phyloP scores from a whole-genome alignment of 1,140 invertebrate species.

The Steinernema khuongi region DNA sequence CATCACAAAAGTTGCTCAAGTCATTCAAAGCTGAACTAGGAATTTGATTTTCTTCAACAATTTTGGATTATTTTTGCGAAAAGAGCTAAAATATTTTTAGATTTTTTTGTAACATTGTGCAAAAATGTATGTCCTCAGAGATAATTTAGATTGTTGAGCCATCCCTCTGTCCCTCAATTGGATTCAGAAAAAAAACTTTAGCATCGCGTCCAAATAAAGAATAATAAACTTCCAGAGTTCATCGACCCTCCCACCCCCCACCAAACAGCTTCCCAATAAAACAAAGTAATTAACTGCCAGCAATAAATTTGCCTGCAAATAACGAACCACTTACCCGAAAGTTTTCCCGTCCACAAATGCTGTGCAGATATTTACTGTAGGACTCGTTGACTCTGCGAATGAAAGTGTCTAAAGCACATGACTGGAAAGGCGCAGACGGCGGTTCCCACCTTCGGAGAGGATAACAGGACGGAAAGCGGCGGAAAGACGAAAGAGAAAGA shows the following conservation, averaged over 20 bases:
- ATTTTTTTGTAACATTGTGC: background rate
- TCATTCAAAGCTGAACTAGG: background rate
- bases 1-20: background rate
- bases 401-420: background rate
- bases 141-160: too few relatives aligned
- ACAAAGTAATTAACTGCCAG: too few relatives aligned
- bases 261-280: too few relatives aligned
- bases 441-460: background rate
- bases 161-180: too few relatives aligned
- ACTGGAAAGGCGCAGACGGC: background rate
- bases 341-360: background rate
- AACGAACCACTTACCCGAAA: background rate
- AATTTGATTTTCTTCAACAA: background rate
- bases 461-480: background rate
- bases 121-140: background rate
- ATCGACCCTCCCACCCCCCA: too few relatives aligned
- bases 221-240: too few relatives aligned
- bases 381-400: background rate
- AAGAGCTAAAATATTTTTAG: background rate
- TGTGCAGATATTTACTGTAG: background rate
- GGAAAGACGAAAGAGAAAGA: background rate
- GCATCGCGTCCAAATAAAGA: too few relatives aligned
- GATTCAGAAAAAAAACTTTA: too few relatives aligned
- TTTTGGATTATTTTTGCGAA: slow-evolving; percentile 2
- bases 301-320: too few relatives aligned